phyloP scores from a whole-genome alignment of 2,797 vertebrate genomes.

The Pangasius larnaudii region DNA sequence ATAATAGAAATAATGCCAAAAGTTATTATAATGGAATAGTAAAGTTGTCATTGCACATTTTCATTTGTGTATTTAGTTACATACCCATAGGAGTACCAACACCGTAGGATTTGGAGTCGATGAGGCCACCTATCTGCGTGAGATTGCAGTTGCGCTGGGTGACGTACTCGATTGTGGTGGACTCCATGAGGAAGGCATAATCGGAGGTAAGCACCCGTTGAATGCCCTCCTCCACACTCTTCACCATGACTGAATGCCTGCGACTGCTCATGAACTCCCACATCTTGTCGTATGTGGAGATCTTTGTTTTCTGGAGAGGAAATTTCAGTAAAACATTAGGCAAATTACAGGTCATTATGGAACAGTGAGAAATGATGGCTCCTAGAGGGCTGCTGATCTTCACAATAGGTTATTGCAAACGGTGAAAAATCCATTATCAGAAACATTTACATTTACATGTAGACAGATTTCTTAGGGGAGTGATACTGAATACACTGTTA shows the following conservation, averaged over 20 bases:
- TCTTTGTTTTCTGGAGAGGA: conserved; percentile 94
- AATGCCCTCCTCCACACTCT: conserved; percentile 95
- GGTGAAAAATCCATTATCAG: conserved; percentile 20
- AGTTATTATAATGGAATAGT: not conserved
- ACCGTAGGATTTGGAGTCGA: conserved; percentile 96
- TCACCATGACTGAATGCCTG: conserved; percentile 93
- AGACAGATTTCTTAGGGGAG: not conserved
- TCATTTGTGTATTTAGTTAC: conserved; percentile 58
- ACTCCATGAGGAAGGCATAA: conserved; percentile 98
- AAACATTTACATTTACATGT: conserved; percentile 20
- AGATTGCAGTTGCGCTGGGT: conserved; percentile 98
- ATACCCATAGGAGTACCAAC: conserved; percentile 97
- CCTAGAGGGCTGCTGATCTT: conserved; percentile 13
- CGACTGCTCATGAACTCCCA: conserved; percentile 99
- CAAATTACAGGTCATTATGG: conserved; percentile 29
- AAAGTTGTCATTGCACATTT: not conserved
- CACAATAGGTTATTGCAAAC: conserved; percentile 10
- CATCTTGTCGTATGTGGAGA: conserved; percentile 99
- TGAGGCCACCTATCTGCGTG: conserved; percentile 95
- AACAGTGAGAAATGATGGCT: conserved; percentile 22
- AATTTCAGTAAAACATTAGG: conserved; percentile 26
- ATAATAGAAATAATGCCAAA: not conserved
- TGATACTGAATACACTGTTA: conserved; percentile 8
- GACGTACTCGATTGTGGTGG: conserved; percentile 95
- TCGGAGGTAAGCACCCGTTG: conserved; percentile 95